Base-by-base conservation (phyloP, 2,888 invertebrate genomes). In the Creontiades dilutus region DNA sequence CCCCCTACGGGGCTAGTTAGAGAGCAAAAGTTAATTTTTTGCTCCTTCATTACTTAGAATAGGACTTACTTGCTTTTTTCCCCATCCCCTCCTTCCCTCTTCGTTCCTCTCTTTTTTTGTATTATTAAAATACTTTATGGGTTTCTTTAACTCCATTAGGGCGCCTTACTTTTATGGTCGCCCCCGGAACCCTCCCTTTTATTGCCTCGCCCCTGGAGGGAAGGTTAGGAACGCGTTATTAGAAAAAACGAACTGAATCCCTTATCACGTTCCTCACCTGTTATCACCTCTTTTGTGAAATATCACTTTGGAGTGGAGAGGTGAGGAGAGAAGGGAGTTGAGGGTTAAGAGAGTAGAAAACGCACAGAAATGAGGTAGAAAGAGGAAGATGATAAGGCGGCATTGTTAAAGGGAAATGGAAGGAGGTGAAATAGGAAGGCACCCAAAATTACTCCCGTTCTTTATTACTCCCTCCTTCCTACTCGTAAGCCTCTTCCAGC, bases 121-220 rank as follows among this genome's bases (percentile, higher is more conserved):
- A 48, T 46, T 86, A 68, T 86, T 86, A 88, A 89, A 89, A 89
- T 89, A 82, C 82, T 89, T 89, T 89, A 89, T 89, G 89, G 57
- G 81, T 89, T 89, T 81, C 89, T 82, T 57, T 55, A 89, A 89
- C 89, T 57, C 89, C 81, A 89, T 89, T 89, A 89, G 37, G 81
- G 82, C 61, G 61, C 82, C 61, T 37, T 68, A 23, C 81, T 89
- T 89, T 89, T 89, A 89, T 27, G 89, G 89, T 48, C 89, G n/a
- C n/a, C 80, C 61, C 61, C 78, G 61, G 81, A 61, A 23, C 81
- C 23, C 28, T 28, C n/a, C n/a, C 46, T 89, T 89, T 89, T 89
- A 89, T 89, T 89, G 89, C 89, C 28, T n/a, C 12, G 13, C 89
- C 78, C 68, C 16, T 11, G 81, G 16, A 68, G 68, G 16, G 47